Base-by-base conservation (phyloP, 2,797 vertebrate species). In the Eospalax fontanierii region DNA sequence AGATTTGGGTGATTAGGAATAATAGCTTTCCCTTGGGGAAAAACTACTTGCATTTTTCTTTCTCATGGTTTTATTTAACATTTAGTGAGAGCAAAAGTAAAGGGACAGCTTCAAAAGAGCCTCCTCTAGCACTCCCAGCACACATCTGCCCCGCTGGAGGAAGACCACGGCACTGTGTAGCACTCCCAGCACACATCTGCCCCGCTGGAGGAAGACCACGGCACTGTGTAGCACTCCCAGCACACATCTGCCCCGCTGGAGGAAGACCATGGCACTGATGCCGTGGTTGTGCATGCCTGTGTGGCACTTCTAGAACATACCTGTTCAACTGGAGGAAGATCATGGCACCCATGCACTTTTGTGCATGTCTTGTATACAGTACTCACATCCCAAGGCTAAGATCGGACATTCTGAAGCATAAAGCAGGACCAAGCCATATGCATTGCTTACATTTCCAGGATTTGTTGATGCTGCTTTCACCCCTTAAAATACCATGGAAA, bases 371-470 rank as follows among this genome's bases (percentile, higher is more conserved):
- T 75, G 33, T 9, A 22, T 46, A 21, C 21, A 73, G 84, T 0
- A 14, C 11, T 8, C 14, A 24, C 15, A 0, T 16, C 38, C 6
- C 30, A 26, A 35, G 7, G 21, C 43, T 0, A 2, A 59, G 38
- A 28, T 1, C 35, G 38, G 40, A 15, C 2, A 0, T 0, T 24
- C 22, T 4, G 22, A 68, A 16, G 3, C 40, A 38, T 14, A 14
- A 40, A 14, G 21, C 15, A 18, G 6, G 19, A 57, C 6, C 21
- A 46, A 50, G 7, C 2, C 0, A 2, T 1, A 0, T 0, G 0
- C 8, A 10, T 22, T 14, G 4, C 15, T 8, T 14, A 22, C 26
- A 21, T 35, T 83, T 75, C 57, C 26, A 65, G 30, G 73, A 68
- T 2, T 6, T 28, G 12, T 9, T 1, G 6, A 22, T 21, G 35